Percentiles rank a stretch among this genome's conserved stretches.
Conservation (phyloP, 35 echinoderm and acorn worm species). For the Lytechinus pictus region DNA sequence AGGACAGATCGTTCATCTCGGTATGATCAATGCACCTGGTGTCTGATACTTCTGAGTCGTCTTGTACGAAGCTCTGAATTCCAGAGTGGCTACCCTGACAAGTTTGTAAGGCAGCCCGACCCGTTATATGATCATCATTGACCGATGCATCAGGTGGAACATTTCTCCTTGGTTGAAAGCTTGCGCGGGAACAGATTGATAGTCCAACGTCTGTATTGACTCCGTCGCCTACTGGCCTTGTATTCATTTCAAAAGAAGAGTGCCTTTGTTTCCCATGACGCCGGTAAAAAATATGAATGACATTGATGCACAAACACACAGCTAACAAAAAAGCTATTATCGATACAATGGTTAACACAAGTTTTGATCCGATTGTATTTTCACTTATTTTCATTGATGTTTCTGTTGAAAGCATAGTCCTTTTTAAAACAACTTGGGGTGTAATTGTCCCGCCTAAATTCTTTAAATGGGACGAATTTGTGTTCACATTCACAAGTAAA, state of each 20-base stretch:
- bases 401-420: too few species aligned
- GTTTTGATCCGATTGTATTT: too few species aligned
- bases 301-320: too few species aligned
- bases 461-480: not conserved
- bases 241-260: not conserved
- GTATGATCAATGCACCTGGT: not conserved
- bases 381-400: too few species aligned
- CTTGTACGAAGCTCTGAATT: not conserved
- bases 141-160: not conserved
- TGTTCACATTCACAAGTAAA: not conserved
- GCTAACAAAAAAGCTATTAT: too few species aligned
- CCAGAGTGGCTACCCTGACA: not conserved
- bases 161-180: not conserved
- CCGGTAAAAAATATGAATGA: too few species aligned
- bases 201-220: not conserved
- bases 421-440: not conserved
- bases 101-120: not conserved
- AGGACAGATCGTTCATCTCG: not conserved
- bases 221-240: not conserved
- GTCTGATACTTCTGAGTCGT: not conserved
- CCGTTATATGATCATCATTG: not conserved
- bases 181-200: not conserved
- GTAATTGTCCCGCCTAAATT: not conserved
- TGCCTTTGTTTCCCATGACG: too few species aligned
- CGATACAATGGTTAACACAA: too few species aligned